Base-by-base conservation (phyloP, 2,113 vertebrate species). In the Oxyruncus cristatus region DNA sequence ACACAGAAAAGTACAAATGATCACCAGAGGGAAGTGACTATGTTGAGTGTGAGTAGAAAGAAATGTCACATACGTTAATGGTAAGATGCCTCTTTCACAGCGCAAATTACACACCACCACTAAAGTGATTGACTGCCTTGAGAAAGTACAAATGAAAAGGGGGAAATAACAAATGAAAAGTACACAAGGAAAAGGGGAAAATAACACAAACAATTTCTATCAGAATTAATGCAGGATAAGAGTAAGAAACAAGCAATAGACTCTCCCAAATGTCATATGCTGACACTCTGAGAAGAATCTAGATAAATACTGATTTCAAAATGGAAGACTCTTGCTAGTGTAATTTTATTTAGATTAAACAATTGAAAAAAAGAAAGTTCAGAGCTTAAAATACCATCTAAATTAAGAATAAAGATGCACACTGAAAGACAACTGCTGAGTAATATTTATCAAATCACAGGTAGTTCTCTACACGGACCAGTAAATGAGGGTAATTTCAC, bases 71-170 rank as follows among this genome's bases (percentile, higher is more conserved):
- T 35, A 70, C 10, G n/a, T 85, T 55, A 63, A 71, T 47, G 53
- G 71, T 65, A 94, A 94, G 67, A 89, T 86, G 76, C 59, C 53
- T 92, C 56, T 66, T 94, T 88, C 95, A 87, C 44, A 88, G 93
- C 96, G 92, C 41, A 95, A 97, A 97, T 94, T 84, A 72, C 33
- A 89, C 44, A 82, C 9, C 24, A 49, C 17, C 63, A 66, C 42
- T 47, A 50, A 19, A 97, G 83, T 79, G 93, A 91, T 7, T 95
- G 68, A 88, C 63, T 86, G 87, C 92, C 89, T 91, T 77, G 50
- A 85, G 75, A 96, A 97, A 96, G 85, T 84, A 96, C 35, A 95
- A 89, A 97, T 88, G 1, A n/a, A n/a, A n/a, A n/a, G n/a, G n/a
- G n/a, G n/a, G n/a, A n/a, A n/a, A n/a, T n/a, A n/a, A n/a, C n/a